phyloP scores from a whole-genome alignment of 2,888 invertebrate species.

The Uropetala carovei region DNA sequence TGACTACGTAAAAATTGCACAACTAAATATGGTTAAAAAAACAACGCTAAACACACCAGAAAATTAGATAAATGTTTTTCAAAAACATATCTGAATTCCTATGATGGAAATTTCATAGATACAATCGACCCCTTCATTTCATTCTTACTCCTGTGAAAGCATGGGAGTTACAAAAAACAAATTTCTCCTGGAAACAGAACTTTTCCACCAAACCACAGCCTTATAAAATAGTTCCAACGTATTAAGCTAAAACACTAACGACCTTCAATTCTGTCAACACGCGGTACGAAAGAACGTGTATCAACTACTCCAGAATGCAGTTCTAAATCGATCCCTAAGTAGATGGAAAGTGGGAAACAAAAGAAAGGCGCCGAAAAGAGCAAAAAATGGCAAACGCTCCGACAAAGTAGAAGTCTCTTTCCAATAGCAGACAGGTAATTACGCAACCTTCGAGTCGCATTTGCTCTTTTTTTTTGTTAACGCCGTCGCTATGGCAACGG shows the following conservation, averaged over 20 bases:
- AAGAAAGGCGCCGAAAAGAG: not conserved
- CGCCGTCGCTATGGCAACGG: not conserved
- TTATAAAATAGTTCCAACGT: too few species aligned
- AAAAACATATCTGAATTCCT: too few species aligned
- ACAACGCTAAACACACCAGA: too few species aligned
- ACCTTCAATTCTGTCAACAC: not conserved
- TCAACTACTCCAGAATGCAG: not conserved
- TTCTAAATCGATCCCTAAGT: not conserved
- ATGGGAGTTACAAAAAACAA: too few species aligned
- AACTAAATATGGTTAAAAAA: too few species aligned
- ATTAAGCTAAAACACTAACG: not conserved
- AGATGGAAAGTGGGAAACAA: not conserved
- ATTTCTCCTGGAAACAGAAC: too few species aligned
- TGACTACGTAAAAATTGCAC: too few species aligned
- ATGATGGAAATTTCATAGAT: too few species aligned
- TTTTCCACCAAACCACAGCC: too few species aligned
- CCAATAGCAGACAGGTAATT: constrained; percentile 27
- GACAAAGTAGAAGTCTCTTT: not conserved
- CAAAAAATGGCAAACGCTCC: not conserved
- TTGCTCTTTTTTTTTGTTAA: not conserved
- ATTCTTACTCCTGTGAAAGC: too few species aligned
- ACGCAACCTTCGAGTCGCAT: not conserved
- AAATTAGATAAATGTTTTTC: too few species aligned
- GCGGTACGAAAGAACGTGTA: not conserved
- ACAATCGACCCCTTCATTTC: too few species aligned